phyloP scores from a whole-genome alignment of 2,888 invertebrate species.

The Troides aeacus region DNA sequence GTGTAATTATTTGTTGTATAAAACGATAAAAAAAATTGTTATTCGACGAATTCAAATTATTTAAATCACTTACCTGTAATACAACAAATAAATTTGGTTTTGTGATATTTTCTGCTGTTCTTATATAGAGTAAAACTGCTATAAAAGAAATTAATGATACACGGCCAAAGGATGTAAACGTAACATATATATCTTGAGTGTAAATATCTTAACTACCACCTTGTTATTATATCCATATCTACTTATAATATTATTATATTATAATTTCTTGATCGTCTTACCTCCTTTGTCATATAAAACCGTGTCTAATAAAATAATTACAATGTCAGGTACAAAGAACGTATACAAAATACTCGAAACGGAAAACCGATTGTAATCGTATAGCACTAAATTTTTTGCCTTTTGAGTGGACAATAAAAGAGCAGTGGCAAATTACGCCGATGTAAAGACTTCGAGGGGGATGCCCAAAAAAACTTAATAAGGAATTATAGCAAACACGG shows the following conservation, averaged over 20 bases:
- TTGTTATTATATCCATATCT: too few relatives aligned
- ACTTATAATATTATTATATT: too few relatives aligned
- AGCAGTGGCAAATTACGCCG: slow-evolving; percentile 31
- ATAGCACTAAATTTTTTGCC: not conserved
- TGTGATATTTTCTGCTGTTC: not conserved
- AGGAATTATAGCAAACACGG: slow-evolving; percentile 74
- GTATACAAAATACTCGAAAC: too few relatives aligned
- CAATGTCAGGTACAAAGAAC: too few relatives aligned
- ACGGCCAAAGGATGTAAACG: too few relatives aligned
- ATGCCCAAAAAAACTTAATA: slow-evolving; percentile 61
- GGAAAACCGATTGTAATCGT: not conserved
- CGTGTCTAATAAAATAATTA: too few relatives aligned
- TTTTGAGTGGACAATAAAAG: slow-evolving; percentile 25
- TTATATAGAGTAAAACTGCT: too few relatives aligned
- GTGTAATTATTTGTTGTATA: slow-evolving; percentile 53
- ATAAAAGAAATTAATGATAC: too few relatives aligned
- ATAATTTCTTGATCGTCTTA: too few relatives aligned
- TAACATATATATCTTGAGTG: too few relatives aligned
- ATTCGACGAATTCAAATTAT: slow-evolving; percentile 17
- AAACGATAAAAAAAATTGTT: slow-evolving; percentile 29
- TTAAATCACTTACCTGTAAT: slow-evolving; percentile 37
- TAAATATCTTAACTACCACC: too few relatives aligned
- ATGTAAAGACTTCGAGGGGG: slow-evolving; percentile 35
- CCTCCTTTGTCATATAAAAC: too few relatives aligned
- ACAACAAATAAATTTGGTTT: slow-evolving; percentile 36